Evolutionary conservation across 2,888 invertebrate genomes (phyloP).

Genomic region (Phlogophora meticulosa): DNA sequence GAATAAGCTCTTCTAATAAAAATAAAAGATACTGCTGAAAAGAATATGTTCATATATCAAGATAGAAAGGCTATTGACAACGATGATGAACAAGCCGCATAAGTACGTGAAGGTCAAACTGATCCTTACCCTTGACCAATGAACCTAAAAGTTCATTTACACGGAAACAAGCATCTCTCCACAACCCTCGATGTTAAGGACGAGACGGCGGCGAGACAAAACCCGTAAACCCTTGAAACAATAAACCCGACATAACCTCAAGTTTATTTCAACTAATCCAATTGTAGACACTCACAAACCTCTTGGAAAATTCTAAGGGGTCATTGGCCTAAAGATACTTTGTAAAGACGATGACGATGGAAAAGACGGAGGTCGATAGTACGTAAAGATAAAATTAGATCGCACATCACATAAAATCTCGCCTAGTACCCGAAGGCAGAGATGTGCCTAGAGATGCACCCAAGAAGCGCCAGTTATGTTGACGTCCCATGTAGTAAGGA

Average conservation of each 20-base stretch:
- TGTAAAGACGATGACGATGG: background rate
- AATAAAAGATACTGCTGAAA: background rate
- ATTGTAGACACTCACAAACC: constrained; percentile 35
- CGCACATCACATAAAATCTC: no score
- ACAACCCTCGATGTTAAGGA: constrained; percentile 25
- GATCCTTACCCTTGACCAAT: constrained; percentile 36
- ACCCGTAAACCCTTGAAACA: constrained; percentile 48
- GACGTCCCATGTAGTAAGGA: no score
- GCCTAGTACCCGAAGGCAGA: no score
- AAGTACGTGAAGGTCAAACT: constrained; percentile 20
- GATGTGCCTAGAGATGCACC: no score
- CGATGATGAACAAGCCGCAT: background rate
- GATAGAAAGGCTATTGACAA: background rate
- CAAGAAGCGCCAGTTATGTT: no score
- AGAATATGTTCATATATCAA: background rate
- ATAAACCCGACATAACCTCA: constrained; percentile 46
- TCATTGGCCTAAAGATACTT: constrained; percentile 10
- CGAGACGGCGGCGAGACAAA: constrained; percentile 51
- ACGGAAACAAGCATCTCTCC: constrained; percentile 31
- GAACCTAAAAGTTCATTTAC: constrained; percentile 42
- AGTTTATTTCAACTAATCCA: constrained; percentile 56
- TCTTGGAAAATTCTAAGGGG: constrained; percentile 25
- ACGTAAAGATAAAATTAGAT: no score
- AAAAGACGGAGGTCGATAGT: no score
- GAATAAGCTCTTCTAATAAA: background rate